Evolutionary conservation across 2,113 vertebrate species (phyloP), one percentile per base, ranked within the genome.

Genomic region (Tyto alba): DNA sequence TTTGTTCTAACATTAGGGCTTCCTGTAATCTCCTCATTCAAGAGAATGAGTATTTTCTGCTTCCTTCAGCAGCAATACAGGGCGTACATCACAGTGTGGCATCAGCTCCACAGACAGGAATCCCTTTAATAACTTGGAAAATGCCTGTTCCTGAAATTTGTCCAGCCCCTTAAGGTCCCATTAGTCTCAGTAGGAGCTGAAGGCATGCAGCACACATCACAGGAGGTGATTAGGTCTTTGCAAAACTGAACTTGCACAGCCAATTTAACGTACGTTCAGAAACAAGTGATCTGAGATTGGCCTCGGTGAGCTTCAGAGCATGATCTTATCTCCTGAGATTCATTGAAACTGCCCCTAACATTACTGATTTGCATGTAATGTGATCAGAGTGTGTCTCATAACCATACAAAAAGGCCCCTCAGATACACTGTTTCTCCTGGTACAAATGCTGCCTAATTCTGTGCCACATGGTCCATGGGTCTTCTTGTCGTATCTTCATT

Each of bases 251-350:
- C 22, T 75, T 73, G 20, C 29, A 11, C 84, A 82, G 92, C 40
- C 82, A 85, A 72, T 82, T 78, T 50, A 40, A 89, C 26, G 48
- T 52, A 68, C 27, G 27, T 92, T 97, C 73, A 93, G 93, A 75
- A 93, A 94, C 68, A 87, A 80, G 56, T 79, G 88, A 94, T 88
- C 82, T 84, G 80, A 91, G 87, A 89, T 91, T 79, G 69, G 72
- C 45, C 88, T 94, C 63, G 45, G 40, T 85, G 80, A 96, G 85
- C 89, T 78, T 72, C 8, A 48, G 74, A 96, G 91, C 90, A 90
- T 0, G 3, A 56, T 96, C 43, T 20, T 94, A 52, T 78, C 94
- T 83, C 66, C 6, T 6, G 63, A 90, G 80, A 83, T 90, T 87
- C 60, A 72, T 30, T 92, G 83, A 68, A 93, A 95, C 78, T 67